Evolutionary conservation across 2,888 invertebrate genomes (phyloP), one percentile per base, ranked within the genome.

Genomic region (Acrocyrtus sp.): DNA sequence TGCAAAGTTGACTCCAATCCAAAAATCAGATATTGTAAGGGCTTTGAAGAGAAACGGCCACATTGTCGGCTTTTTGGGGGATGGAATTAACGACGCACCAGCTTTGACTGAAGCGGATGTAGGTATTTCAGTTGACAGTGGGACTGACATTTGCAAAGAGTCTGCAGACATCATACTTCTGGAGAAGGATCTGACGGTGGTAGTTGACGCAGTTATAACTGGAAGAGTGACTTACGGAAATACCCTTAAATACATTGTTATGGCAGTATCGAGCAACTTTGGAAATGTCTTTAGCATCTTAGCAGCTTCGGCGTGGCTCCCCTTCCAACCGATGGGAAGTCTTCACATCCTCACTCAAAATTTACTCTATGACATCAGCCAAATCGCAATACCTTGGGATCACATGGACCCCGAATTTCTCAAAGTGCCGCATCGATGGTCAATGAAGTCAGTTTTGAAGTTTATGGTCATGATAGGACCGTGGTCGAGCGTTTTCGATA

Each of bases 381-480:
- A 76, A 60, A 62, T 73, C 10, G 60, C 70, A 1, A 73, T 76
- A 22, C 75, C 75, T 5, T 76, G 75, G 72, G 69, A 69, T 39
- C 53, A 60, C 51, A 47, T 75, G 62, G 73, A 76, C 17, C 66
- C 61, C 10, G 76, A 76, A n/a, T 76, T 73, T 48, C 53, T 76
- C 0, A 3, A 47, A n/a, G 67, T 76, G 1, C 76, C 76, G 3
- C 76, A 76, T 48, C 47, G 63, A 0, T 76, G 76, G 76, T 74
- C 74, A 6, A 76, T 76, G 76, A 62, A 43, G 29, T 70, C 62
- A 1, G 70, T 76, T 0, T 19, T 76, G 4, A 61, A 48, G 12
- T 76, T 76, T 29, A 76, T 76, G 76, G 67, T 76, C 0, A 66
- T 60, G 53, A 73, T 76, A 21, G 76, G 76, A 15, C 76, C 76